A percentile compares a stretch with the other conserved stretches of the same genome.
Evolutionary conservation across 2,113 vertebrate species (phyloP).

Genomic region (Neopipo cinnamomea): DNA sequence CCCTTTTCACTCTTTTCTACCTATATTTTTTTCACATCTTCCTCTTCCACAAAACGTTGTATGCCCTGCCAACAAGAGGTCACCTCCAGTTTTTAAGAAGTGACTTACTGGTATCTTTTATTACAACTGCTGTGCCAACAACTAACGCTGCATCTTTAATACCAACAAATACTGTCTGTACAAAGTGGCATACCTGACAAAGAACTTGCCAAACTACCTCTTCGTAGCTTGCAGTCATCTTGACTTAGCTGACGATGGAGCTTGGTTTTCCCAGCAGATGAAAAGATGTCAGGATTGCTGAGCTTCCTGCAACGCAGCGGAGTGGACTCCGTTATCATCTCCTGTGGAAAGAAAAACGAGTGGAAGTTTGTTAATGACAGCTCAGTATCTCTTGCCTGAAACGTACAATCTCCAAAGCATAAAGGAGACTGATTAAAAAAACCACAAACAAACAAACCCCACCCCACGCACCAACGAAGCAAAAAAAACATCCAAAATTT

Average conservation of each 20-base stretch:
- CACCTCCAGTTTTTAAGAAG: neutral
- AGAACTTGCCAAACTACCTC: conserved; percentile 85
- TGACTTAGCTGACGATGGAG: conserved; percentile 93
- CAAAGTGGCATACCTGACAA: conserved; percentile 80
- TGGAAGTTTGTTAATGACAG: neutral
- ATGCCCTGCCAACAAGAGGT: neutral
- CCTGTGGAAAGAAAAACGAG: conserved; percentile 70
- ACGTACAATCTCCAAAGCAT: neutral
- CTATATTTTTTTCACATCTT: neutral
- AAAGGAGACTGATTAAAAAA: neutral
- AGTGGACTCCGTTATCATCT: conserved; percentile 78
- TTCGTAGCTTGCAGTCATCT: conserved; percentile 87
- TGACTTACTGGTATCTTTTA: neutral
- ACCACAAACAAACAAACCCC: neutral
- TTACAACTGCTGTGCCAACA: neutral
- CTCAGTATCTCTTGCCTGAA: neutral
- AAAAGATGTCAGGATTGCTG: conserved; percentile 93
- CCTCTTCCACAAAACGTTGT: neutral
- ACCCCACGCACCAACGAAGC: no score
- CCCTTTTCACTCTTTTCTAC: neutral
- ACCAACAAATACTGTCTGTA: neutral
- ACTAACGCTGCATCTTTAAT: neutral
- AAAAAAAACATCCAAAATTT: neutral
- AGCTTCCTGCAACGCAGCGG: conserved; percentile 90
- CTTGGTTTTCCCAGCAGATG: conserved; percentile 87